Evolutionary conservation across 1,140 invertebrate genomes (phyloP).

Genomic region (Drosophila subobscura): DNA sequence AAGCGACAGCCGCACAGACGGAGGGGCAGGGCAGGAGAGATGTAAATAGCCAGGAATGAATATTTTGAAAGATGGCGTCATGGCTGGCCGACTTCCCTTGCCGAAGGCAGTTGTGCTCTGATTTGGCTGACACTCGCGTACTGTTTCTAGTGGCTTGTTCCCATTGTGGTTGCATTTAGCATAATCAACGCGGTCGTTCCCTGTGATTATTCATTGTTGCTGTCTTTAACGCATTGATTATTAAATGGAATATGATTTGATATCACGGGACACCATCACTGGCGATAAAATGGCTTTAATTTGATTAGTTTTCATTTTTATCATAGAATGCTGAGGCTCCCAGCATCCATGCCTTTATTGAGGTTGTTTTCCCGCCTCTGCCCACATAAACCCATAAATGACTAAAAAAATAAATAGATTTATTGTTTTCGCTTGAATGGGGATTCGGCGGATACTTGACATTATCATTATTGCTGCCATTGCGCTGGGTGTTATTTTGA

Average conservation of each 20-base stretch:
- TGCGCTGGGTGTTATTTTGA: slow-evolving; percentile 44
- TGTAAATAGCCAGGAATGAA: slow-evolving; percentile 21
- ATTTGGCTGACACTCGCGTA: slow-evolving; percentile 26
- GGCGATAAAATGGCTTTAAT: slow-evolving; percentile 64
- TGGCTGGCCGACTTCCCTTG: slow-evolving; percentile 67
- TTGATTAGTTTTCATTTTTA: slow-evolving; percentile 59
- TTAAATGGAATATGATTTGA: slow-evolving; percentile 39
- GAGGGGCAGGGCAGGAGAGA: slow-evolving; percentile 9
- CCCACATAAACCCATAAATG: slow-evolving; percentile 8
- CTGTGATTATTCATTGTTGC: slow-evolving; percentile 3
- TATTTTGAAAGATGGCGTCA: slow-evolving; percentile 75
- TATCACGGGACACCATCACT: slow-evolving; percentile 30
- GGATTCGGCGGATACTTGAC: slow-evolving; percentile 27
- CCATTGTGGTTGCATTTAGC: slow-evolving; percentile 35
- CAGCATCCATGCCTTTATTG: slow-evolving; percentile 13
- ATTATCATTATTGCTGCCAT: slow-evolving; percentile 48
- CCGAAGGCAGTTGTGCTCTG: slow-evolving; percentile 57
- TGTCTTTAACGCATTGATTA: slow-evolving; percentile 18
- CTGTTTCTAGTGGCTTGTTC: slow-evolving; percentile 18
- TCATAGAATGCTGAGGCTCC: slow-evolving; percentile 31
- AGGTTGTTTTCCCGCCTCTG: slow-evolving; percentile 44
- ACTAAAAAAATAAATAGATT: slow-evolving; percentile 13
- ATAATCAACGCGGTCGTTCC: slow-evolving; percentile 8
- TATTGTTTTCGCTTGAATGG: slow-evolving; percentile 50
- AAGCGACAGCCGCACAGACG: slow-evolving; percentile 1